A percentile compares a stretch with the other conserved stretches of the same genome.
Conservation (phyloP, 2,113 vertebrate species). For the Toxotes jaculatrix region DNA sequence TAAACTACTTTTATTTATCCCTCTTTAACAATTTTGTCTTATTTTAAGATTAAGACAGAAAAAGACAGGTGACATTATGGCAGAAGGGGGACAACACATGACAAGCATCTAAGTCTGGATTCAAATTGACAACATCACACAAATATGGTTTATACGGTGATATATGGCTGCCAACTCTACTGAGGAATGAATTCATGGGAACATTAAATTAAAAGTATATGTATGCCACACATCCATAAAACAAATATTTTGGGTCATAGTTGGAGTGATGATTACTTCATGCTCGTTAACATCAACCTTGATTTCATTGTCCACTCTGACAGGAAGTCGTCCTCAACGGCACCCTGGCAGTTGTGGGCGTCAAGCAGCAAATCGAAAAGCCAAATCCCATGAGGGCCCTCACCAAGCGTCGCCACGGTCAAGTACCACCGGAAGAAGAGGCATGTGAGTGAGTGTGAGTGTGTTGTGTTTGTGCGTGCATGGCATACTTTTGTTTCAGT, state of each 20-base stretch:
- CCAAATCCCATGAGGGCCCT: conserved; percentile 34
- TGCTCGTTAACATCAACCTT: neutral
- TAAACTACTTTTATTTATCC: too few species aligned
- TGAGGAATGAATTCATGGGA: conserved; percentile 1
- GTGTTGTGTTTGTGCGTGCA: neutral
- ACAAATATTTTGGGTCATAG: neutral
- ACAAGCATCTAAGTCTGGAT: too few species aligned
- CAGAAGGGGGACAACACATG: too few species aligned
- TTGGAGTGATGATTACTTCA: neutral
- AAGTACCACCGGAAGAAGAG: conserved; percentile 41
- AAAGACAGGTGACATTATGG: too few species aligned
- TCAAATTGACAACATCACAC: too few species aligned
- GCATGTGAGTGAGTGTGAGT: neutral
- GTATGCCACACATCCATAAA: neutral
- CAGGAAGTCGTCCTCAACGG: conserved; percentile 32
- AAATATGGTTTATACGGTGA: too few species aligned
- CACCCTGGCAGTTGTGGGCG: conserved; percentile 23
- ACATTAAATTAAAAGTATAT: neutral
- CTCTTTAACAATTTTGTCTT: too few species aligned
- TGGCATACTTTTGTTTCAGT: conserved; percentile 29
- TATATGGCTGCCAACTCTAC: neutral
- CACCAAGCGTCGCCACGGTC: conserved; percentile 10
- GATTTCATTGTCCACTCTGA: conserved; percentile 1
- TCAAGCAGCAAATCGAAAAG: conserved; percentile 26
- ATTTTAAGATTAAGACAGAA: too few species aligned